Evolutionary conservation across 2,797 vertebrate species (phyloP), one percentile per base, ranked within the genome.

Genomic region (Zenarchopterus dispar): DNA sequence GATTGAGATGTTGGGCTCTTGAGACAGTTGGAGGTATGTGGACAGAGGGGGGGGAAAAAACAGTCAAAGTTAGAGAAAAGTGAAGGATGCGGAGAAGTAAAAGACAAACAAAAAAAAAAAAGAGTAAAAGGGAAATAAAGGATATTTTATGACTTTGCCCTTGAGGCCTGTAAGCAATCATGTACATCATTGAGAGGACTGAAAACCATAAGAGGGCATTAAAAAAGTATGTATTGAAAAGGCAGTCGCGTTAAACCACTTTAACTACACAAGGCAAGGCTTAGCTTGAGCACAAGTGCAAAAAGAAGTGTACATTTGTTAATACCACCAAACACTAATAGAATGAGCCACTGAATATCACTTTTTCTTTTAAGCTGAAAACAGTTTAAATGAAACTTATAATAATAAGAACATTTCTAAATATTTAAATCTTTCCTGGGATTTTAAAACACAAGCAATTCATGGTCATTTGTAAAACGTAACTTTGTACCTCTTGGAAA

Each of bases 401-500:
- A 7, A 31, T 7, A 36, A 10, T 36, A 4, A 13, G 33, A 36
- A 11, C 13, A 36, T 36, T 36, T 36, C 5, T 39, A 15, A 2
- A 39, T 39, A 39, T 39, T 39, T 10, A 36, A 11, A 36, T 36
- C 11, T 28, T 28, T 28, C 28, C 11, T 10, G 33, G 33, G 9
- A 36, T 39, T 39, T 15, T 15, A 54, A 22, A 65, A 47, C 43
- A 59, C 17, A 58, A 50, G 11, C 42, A 46, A 21, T 39, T n/a
- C 4, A 9, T 49, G 44, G 65, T 57, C 50, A 80, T 75, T 19
- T 28, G 24, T 24, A 53, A 67, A 22, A 23, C 36, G 56, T 61
- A 51, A 75, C 33, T 45, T 13, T 8, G 86, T 96, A 99, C 97
- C 97, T 97, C 97, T 94, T 84, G 97, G 97, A 93, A 97, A 99